Evolutionary conservation across 2,113 vertebrate genomes (phyloP).

Genomic region (Hippocampus zosterae): DNA sequence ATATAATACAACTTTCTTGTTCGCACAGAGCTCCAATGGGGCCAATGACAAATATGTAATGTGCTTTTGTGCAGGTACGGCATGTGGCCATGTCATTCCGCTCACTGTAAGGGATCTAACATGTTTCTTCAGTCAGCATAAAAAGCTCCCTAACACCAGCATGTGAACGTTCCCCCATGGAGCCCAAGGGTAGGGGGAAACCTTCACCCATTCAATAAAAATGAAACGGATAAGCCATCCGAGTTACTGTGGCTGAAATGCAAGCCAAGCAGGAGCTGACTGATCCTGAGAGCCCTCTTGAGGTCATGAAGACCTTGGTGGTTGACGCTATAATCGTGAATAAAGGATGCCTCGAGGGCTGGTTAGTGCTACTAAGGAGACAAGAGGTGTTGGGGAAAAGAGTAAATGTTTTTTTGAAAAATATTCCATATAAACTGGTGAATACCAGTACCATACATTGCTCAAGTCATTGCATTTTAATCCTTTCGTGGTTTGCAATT

Average conservation of each 20-base stretch:
- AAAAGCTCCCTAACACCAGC: slow-evolving; percentile 39
- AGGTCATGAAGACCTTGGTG: slow-evolving; percentile 65
- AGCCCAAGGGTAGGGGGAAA: slow-evolving; percentile 51
- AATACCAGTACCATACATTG: slow-evolving; percentile 24
- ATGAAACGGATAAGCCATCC: slow-evolving; percentile 59
- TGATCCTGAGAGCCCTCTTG: slow-evolving; percentile 61
- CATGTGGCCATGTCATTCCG: slow-evolving; percentile 33
- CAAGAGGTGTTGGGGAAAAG: slow-evolving; percentile 23
- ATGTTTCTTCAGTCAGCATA: slow-evolving; percentile 64
- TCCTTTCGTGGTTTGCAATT: slow-evolving; percentile 13
- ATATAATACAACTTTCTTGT: slow-evolving; percentile 33
- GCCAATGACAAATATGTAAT: slow-evolving; percentile 25
- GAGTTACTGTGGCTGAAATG: slow-evolving; percentile 55
- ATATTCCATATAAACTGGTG: slow-evolving; percentile 20
- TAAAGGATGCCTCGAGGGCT: slow-evolving; percentile 36
- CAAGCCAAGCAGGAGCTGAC: slow-evolving; percentile 61
- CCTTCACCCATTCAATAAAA: slow-evolving; percentile 64
- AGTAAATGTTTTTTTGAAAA: slow-evolving; percentile 30
- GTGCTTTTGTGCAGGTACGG: slow-evolving; percentile 23
- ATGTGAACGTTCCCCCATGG: slow-evolving; percentile 39
- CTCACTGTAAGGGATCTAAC: slow-evolving; percentile 35
- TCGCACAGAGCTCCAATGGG: slow-evolving; percentile 29
- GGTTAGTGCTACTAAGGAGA: slow-evolving; percentile 3
- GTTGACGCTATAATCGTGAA: slow-evolving; percentile 55
- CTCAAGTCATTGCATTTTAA: slow-evolving; percentile 11